A percentile compares a stretch with the other conserved stretches of the same genome.
Conservation (phyloP, 2,797 vertebrate genomes). For the Clarias platycephalus region DNA sequence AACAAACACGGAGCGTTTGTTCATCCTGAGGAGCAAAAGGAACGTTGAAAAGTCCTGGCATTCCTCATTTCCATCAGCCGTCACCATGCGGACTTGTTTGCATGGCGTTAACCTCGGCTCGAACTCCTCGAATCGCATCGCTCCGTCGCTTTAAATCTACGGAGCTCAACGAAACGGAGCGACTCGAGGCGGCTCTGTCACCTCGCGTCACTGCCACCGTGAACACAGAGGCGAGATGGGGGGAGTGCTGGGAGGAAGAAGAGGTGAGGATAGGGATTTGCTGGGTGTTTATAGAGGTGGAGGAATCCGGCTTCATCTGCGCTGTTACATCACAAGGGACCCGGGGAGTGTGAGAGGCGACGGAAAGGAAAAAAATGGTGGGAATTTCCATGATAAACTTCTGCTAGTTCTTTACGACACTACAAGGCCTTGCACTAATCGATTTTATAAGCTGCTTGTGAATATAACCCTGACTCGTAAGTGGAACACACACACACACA, state of each 20-base stretch:
- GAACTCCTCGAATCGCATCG: background rate
- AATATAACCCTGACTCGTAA: slow-evolving; percentile 39
- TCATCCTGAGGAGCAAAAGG: background rate
- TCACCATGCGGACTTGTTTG: background rate
- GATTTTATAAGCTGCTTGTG: slow-evolving; percentile 42
- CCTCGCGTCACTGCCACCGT: background rate
- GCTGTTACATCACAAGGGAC: background rate
- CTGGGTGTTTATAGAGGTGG: slow-evolving; percentile 7
- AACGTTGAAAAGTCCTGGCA: background rate
- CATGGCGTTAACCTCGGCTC: background rate
- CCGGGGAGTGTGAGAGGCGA: background rate
- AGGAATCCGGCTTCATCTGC: background rate
- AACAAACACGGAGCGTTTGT: background rate
- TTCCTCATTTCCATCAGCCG: background rate
- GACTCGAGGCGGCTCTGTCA: background rate
- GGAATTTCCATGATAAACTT: slow-evolving; percentile 38
- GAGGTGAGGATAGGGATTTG: slow-evolving; percentile 35
- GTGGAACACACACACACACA: slow-evolving; percentile 27
- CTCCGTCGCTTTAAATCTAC: background rate
- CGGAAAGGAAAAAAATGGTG: background rate
- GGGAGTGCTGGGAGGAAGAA: slow-evolving; percentile 20
- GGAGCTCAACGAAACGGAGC: background rate
- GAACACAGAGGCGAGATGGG: background rate
- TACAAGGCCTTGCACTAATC: slow-evolving; percentile 16
- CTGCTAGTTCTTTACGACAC: slow-evolving; percentile 23